Conservation (phyloP, 2,888 invertebrate genomes). For the Rhingia rostrata region DNA sequence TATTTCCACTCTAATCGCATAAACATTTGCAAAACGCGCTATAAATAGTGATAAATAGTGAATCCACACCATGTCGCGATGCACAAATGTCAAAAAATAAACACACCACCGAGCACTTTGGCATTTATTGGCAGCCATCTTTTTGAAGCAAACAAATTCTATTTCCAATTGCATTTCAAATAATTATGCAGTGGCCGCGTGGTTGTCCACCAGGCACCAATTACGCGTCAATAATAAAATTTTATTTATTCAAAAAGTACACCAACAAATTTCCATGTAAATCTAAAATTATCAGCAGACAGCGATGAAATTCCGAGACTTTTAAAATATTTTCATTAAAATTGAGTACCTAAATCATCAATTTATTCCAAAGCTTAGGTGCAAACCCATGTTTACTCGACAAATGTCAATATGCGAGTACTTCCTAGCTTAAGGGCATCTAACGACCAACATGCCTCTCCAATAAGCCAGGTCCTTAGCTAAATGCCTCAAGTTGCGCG, state of each 20-base stretch:
- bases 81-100: constrained; percentile 22
- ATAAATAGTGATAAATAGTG: constrained; percentile 6
- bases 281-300: constrained; percentile 2
- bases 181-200: not conserved
- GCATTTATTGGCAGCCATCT: constrained; percentile 21
- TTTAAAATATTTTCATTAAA: constrained; percentile 1
- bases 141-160: constrained; percentile 11
- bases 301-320: not conserved
- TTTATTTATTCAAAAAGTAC: not conserved
- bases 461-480: too few species aligned
- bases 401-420: not conserved
- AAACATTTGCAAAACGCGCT: constrained; percentile 1
- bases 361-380: not conserved
- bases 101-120: not conserved
- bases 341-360: constrained; percentile 24
- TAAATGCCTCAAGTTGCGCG: too few species aligned
- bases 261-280: not conserved
- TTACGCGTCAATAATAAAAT: not conserved
- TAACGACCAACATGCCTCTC: too few species aligned
- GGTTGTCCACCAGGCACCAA: not conserved
- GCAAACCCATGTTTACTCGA: not conserved
- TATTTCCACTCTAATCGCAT: not conserved
- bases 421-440: too few species aligned
- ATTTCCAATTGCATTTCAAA: constrained; percentile 6
- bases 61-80: not conserved